phyloP scores from a whole-genome alignment of 1,140 invertebrate genomes.

The Macrosteles quadrilineatus region DNA sequence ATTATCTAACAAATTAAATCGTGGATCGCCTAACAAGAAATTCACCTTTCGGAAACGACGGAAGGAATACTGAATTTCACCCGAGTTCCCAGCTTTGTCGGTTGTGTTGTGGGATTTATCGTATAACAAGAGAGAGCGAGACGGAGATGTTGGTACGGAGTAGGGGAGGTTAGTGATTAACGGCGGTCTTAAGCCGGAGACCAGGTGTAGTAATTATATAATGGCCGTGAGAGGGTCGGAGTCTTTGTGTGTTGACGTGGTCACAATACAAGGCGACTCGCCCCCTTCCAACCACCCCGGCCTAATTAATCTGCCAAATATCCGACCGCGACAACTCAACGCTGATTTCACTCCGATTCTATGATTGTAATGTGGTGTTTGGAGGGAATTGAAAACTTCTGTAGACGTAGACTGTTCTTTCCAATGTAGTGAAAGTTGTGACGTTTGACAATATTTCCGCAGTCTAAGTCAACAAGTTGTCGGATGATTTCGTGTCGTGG shows the following conservation, averaged over 20 bases:
- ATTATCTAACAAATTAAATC: too few relatives aligned
- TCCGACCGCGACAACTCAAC: neutral
- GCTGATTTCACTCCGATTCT: neutral
- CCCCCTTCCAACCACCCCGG: too few relatives aligned
- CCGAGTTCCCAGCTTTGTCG: too few relatives aligned
- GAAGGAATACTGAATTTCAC: too few relatives aligned
- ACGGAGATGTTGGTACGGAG: neutral
- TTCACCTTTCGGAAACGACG: too few relatives aligned
- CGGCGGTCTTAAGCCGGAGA: neutral
- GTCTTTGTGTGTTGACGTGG: neutral
- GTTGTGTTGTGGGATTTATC: too few relatives aligned
- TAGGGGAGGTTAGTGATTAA: neutral
- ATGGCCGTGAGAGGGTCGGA: neutral
- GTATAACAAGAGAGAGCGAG: neutral
- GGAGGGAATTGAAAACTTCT: neutral
- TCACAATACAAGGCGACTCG: neutral
- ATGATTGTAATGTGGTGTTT: neutral
- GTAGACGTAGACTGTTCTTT: neutral
- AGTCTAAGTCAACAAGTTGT: too few relatives aligned
- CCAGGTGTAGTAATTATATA: slow-evolving; percentile 14
- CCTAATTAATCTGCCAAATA: slow-evolving; percentile 14
- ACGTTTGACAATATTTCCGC: too few relatives aligned
- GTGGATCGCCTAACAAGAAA: too few relatives aligned
- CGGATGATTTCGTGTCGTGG: too few relatives aligned
- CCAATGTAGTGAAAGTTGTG: neutral